Evolutionary conservation across 1,140 invertebrate genomes (phyloP), one percentile per base, ranked within the genome.

Genomic region (Berghia stephanieae): DNA sequence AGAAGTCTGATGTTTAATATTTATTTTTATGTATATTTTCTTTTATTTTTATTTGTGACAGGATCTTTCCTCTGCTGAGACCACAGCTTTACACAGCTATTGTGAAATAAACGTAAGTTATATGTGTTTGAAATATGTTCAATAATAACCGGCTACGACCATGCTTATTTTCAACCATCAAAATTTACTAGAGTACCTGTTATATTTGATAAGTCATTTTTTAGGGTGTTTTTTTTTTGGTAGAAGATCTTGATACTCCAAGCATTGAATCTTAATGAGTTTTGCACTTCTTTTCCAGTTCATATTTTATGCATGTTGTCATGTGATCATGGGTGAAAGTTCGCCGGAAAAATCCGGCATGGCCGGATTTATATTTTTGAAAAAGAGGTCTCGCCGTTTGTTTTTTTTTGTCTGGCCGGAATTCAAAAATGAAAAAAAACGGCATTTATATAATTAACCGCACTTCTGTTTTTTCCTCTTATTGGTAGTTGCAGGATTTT

Each of bases 41-140:
- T 21, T 55, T 70, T 68, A 34, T 24, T 42, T 43, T 10, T 69
- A 21, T 77, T 68, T 75, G 44, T 83, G 86, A 27, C 83, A 90
- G 89, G 94, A 95, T 84, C 88, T 95, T 6, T 93, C 93, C 52
- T 92, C 93, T 70, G 93, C 94, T 85, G 94, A 95, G 89, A 93
- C 94, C 78, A 92, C 93, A 83, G 93, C 92, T 84, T 89, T 95
- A 79, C 94, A 93, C 88, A 92, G 93, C 80, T 97, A 95, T 88
- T 97, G 96, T 91, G 96, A 97, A 90, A 91, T 96, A 43, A 85
- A 86, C 68, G 88, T 90, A 83, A 88, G 89, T 86, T 79, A 13
- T 40, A 40, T 70, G 18, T 70, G 8, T 0, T 44, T 40, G 42
- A 18, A n/a, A 44, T 27, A 57, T 31, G 10, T 57, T 8, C 21